Percentiles rank a stretch among this genome's conserved stretches.
These are phyloP conservation scores for Sinella curviseta DNA, from an alignment of 1,140 invertebrate species.

Conservation along the genomic window DNA sequence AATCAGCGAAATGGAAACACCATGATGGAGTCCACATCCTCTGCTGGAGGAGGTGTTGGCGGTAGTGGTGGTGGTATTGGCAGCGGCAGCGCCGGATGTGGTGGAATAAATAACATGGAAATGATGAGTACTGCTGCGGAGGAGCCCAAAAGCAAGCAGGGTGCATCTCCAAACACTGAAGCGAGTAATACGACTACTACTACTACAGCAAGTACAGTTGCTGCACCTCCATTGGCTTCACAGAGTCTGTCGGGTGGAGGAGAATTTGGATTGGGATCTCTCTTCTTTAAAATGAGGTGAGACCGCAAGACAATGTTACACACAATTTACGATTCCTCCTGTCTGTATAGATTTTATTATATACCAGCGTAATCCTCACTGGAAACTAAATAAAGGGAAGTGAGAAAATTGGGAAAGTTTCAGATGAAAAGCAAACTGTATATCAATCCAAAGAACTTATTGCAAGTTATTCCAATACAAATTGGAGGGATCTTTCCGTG, in stretches of 20 bases:
- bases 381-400: no score
- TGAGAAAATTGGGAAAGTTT: no score
- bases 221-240: constrained; percentile 19
- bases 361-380: no score
- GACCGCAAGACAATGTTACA: no score
- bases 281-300: constrained; percentile 79
- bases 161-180: background rate
- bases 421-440: no score
- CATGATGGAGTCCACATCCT: background rate
- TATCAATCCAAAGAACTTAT: no score
- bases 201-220: constrained; percentile 5
- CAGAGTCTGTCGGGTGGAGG: constrained; percentile 57
- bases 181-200: constrained; percentile 43
- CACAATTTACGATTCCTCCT: background rate
- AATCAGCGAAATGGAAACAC: constrained; percentile 44
- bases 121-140: background rate
- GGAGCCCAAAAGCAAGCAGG: background rate
- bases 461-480: no score
- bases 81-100: background rate
- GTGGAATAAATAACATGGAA: background rate
- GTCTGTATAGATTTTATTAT: constrained; percentile 21
- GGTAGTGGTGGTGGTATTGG: background rate
- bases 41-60: background rate
- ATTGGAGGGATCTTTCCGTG: no score
- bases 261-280: constrained; percentile 70